Conservation (phyloP, 2,888 invertebrate species). For the Lottia scabra region DNA sequence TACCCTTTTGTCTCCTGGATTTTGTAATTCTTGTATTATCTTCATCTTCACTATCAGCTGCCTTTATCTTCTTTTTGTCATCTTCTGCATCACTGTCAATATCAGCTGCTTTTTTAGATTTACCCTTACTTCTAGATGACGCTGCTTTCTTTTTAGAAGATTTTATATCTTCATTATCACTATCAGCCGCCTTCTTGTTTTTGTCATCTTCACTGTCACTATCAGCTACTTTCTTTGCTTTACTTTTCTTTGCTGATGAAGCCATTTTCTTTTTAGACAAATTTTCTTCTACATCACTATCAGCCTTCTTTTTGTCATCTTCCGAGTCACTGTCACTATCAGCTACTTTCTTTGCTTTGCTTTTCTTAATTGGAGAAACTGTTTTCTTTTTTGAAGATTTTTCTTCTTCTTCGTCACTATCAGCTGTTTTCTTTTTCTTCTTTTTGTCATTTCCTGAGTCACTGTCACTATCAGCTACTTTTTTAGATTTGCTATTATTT, state of each 20-base stretch:
- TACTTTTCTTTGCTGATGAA: neutral
- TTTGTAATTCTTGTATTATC: too few relatives aligned
- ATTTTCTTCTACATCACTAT: neutral
- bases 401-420: neutral
- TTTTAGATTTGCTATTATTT: neutral
- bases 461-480: neutral
- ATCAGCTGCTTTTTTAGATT: neutral
- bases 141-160: too few relatives aligned
- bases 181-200: too few relatives aligned
- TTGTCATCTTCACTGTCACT: neutral
- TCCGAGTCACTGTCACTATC: neutral
- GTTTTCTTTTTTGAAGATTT: neutral
- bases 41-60: too few relatives aligned
- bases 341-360: neutral
- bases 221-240: neutral
- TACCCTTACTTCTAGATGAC: too few relatives aligned
- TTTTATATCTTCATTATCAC: neutral
- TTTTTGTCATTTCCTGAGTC: neutral
- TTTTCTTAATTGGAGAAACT: neutral
- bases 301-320: neutral
- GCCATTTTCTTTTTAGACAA: neutral
- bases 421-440: neutral
- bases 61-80: neutral
- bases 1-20: too few relatives aligned
- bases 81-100: neutral